Evolutionary conservation across 2,113 vertebrate species (phyloP).

Genomic region (Oreotrochilus melanogaster): DNA sequence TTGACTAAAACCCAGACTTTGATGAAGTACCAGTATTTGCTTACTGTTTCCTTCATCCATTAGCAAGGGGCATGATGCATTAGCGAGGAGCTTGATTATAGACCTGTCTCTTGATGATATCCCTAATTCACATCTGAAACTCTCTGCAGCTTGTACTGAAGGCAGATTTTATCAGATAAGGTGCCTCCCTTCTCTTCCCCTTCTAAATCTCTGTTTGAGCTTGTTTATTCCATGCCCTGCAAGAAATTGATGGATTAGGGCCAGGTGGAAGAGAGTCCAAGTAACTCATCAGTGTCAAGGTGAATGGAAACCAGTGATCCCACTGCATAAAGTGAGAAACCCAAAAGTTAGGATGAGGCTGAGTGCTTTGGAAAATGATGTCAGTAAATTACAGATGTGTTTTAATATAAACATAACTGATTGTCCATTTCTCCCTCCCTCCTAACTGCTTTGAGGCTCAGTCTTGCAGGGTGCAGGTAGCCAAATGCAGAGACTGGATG

Average conservation of each 20-base stretch:
- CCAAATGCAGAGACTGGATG: background rate
- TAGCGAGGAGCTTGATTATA: background rate
- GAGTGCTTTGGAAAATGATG: background rate
- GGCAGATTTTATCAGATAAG: background rate
- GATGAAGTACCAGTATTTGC: background rate
- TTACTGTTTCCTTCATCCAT: background rate
- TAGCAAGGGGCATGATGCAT: background rate
- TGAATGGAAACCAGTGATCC: background rate
- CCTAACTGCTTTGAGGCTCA: background rate
- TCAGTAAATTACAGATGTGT: background rate
- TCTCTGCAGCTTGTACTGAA: background rate
- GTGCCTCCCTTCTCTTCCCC: background rate
- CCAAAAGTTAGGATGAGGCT: background rate
- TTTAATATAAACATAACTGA: background rate
- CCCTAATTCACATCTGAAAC: background rate
- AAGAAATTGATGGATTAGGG: background rate
- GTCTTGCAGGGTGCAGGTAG: background rate
- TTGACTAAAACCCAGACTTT: background rate
- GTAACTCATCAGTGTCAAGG: background rate
- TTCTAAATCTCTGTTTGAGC: background rate
- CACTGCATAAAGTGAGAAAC: background rate
- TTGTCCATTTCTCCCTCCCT: background rate
- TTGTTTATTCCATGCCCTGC: background rate
- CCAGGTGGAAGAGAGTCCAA: background rate
- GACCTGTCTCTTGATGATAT: background rate